A percentile compares a stretch with the other conserved stretches of the same genome.
phyloP scores from a whole-genome alignment of 2,888 invertebrate genomes.

The Caenorhabditis sulstoni region DNA sequence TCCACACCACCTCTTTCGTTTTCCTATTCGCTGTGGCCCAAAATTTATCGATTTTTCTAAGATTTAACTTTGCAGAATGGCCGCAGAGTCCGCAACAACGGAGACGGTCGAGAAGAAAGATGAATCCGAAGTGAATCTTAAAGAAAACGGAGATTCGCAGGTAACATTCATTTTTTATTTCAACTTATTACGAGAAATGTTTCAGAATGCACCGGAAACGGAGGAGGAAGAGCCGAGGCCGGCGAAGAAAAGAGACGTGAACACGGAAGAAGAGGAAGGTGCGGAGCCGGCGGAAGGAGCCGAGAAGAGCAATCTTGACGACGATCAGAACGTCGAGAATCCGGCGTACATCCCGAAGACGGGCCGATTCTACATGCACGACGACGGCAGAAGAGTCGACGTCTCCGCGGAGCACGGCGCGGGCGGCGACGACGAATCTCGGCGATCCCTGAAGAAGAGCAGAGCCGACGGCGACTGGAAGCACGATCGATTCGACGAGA shows the following conservation, averaged over 20 bases:
- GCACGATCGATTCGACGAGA: conserved; percentile 61
- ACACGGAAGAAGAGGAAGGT: conserved; percentile 2
- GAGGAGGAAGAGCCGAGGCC: conserved; percentile 35
- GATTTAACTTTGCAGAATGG: conserved; percentile 25
- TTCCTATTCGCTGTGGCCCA: background rate
- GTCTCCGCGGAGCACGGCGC: background rate
- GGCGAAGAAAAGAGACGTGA: conserved; percentile 22
- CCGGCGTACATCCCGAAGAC: conserved; percentile 61
- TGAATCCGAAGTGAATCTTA: conserved; percentile 18
- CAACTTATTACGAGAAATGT: no score
- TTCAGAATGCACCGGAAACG: background rate
- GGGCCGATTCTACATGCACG: conserved; percentile 61
- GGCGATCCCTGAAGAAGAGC: conserved; percentile 33
- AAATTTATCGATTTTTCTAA: background rate
- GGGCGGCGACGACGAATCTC: conserved; percentile 17
- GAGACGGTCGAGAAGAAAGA: conserved; percentile 40
- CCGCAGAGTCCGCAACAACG: conserved; percentile 48
- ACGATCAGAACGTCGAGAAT: conserved; percentile 60
- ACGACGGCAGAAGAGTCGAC: conserved; percentile 38
- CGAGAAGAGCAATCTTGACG: conserved; percentile 41
- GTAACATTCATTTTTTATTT: background rate
- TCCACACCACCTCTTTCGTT: background rate
- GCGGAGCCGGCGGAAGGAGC: conserved; percentile 3
- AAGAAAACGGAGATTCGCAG: conserved; percentile 22
- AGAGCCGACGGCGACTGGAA: conserved; percentile 60